Conservation (phyloP, 2,888 invertebrate species). For the Cistogaster globosa region DNA sequence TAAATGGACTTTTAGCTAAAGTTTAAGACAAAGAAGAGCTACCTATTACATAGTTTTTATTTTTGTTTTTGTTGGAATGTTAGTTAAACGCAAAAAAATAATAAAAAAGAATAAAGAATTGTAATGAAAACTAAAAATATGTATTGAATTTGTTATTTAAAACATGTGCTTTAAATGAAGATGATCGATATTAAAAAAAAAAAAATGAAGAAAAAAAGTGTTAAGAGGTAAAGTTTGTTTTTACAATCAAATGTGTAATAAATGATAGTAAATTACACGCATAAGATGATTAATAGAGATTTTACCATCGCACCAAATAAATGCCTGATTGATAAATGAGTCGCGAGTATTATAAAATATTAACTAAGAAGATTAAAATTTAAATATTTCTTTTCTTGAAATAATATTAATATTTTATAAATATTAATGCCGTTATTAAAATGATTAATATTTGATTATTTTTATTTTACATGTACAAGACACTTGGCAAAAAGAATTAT, state of each 20-base stretch:
- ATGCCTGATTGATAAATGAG: background rate
- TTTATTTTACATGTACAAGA: too few relatives aligned
- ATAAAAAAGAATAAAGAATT: constrained; percentile 5
- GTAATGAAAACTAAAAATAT: constrained; percentile 46
- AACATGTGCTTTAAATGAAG: constrained; percentile 49
- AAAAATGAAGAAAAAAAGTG: constrained; percentile 30
- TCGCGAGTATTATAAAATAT: too few relatives aligned
- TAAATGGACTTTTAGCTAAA: constrained; percentile 49
- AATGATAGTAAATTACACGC: constrained; percentile 18
- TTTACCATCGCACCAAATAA: background rate
- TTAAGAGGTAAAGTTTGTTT: constrained; percentile 36
- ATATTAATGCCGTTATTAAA: too few relatives aligned
- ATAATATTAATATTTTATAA: too few relatives aligned
- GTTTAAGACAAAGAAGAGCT: constrained; percentile 55
- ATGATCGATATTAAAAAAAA: constrained; percentile 47
- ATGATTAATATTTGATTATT: too few relatives aligned
- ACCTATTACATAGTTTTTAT: constrained; percentile 25
- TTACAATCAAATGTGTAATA: constrained; percentile 27
- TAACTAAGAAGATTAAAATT: too few relatives aligned
- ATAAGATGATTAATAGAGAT: constrained; percentile 25
- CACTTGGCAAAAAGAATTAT: too few relatives aligned
- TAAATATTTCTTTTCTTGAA: too few relatives aligned
- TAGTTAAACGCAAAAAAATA: constrained; percentile 14
- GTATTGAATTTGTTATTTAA: constrained; percentile 52
- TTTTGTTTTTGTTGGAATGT: constrained; percentile 30